Conservation (phyloP, 2,113 vertebrate species). For the Rhipidura dahli region DNA sequence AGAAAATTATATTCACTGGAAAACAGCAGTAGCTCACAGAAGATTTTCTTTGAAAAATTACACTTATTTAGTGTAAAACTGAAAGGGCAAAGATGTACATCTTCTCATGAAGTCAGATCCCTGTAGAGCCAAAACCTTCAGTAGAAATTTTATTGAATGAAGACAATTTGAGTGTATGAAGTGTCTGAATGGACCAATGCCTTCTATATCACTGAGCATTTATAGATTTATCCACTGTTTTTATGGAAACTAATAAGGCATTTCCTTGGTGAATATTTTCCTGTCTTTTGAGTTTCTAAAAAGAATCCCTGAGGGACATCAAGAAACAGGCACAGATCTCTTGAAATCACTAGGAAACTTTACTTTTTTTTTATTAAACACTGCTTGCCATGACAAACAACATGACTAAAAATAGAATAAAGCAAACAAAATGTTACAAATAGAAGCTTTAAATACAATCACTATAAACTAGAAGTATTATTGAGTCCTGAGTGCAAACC, state of each 20-base stretch:
- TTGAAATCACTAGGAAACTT: slow-evolving; percentile 38
- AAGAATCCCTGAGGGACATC: not conserved
- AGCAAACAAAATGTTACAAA: slow-evolving; percentile 48
- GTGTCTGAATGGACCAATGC: not conserved
- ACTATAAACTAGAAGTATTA: slow-evolving; percentile 25
- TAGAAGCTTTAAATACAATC: slow-evolving; percentile 45
- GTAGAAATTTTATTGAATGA: not conserved
- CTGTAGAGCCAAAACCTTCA: not conserved
- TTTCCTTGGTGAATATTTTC: slow-evolving; percentile 2
- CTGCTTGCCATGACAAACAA: slow-evolving; percentile 59
- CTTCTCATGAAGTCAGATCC: not conserved
- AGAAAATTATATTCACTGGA: not conserved
- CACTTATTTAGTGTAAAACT: not conserved
- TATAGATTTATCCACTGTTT: not conserved
- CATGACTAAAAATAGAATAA: slow-evolving; percentile 54
- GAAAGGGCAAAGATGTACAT: not conserved
- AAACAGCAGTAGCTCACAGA: not conserved
- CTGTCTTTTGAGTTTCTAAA: not conserved
- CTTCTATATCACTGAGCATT: not conserved
- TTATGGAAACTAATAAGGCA: not conserved
- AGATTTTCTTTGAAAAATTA: not conserved
- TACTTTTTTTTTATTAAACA: slow-evolving; percentile 35
- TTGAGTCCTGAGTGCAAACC: not conserved
- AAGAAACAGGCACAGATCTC: slow-evolving; percentile 4
- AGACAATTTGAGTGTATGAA: not conserved